These are phyloP conservation scores for Xiphophorus maculatus DNA, from an alignment of 2,113 vertebrate species.

Conservation along the genomic window DNA sequence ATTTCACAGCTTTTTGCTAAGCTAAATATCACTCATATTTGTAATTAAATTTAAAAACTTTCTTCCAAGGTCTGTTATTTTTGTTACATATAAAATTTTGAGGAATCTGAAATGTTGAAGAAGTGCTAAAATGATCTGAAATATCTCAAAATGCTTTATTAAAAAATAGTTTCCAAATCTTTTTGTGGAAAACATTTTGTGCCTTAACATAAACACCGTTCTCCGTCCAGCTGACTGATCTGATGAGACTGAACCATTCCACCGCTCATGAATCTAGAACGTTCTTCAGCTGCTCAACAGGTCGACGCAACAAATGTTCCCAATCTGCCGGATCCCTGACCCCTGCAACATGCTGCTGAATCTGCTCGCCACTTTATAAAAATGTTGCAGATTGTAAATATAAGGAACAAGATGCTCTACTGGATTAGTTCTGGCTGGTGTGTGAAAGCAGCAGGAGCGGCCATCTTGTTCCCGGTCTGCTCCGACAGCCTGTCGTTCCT, in stretches of 20 bases:
- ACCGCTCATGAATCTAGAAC: neutral
- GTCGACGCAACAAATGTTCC: neutral
- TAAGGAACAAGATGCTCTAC: conserved; percentile 5
- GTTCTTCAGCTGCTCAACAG: neutral
- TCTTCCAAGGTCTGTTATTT: too few species aligned
- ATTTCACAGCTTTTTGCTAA: too few species aligned
- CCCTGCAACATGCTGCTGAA: neutral
- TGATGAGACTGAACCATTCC: neutral
- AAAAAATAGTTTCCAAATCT: too few species aligned
- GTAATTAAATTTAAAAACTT: too few species aligned
- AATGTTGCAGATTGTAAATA: conserved; percentile 29
- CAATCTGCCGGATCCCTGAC: neutral
- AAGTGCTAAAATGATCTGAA: too few species aligned
- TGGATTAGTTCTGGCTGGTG: conserved; percentile 20
- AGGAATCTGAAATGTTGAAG: too few species aligned
- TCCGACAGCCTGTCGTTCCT: conserved; percentile 36
- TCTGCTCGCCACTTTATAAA: conserved; percentile 33
- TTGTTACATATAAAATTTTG: too few species aligned
- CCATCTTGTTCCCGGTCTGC: conserved; percentile 13
- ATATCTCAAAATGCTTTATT: too few species aligned
- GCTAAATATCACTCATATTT: too few species aligned
- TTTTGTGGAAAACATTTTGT: too few species aligned
- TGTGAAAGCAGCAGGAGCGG: conserved; percentile 27
- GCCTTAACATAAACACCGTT: too few species aligned
- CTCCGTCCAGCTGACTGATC: neutral